Conservation (phyloP, 2,888 invertebrate species). For the Eueremaeus valkanovi region DNA sequence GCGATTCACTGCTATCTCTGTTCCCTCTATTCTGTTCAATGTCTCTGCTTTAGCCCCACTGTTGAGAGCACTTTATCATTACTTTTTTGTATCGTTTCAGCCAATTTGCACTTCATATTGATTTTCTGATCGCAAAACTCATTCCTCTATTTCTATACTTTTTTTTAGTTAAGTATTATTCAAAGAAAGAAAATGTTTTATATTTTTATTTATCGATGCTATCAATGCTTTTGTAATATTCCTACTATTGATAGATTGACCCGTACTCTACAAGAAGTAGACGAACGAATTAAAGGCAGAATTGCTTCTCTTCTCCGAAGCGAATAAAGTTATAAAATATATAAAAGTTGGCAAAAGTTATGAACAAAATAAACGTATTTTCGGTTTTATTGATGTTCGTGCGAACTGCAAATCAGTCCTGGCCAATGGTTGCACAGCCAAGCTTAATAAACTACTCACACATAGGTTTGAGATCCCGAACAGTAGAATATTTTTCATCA, state of each 20-base stretch:
- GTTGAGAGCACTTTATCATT: slow-evolving; percentile 13
- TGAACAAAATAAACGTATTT: background rate
- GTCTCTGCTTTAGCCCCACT: background rate
- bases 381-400: background rate
- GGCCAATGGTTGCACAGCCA: too few species aligned
- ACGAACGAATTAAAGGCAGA: background rate
- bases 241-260: background rate
- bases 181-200: background rate
- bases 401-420: background rate
- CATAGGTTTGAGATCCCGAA: too few species aligned
- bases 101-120: slow-evolving; percentile 18
- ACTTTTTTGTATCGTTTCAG: background rate
- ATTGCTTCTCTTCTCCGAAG: too few species aligned
- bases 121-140: background rate
- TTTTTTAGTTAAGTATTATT: background rate
- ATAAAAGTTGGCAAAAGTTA: background rate
- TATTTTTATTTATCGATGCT: background rate
- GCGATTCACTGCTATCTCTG: background rate
- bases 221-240: background rate
- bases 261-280: background rate
- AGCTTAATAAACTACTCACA: too few species aligned
- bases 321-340: background rate
- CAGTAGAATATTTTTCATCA: too few species aligned
- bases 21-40: background rate
- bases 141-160: background rate